These are phyloP conservation scores for Stigmatopora argus DNA, from an alignment of 2,113 vertebrate genomes.

Conservation along the genomic window DNA sequence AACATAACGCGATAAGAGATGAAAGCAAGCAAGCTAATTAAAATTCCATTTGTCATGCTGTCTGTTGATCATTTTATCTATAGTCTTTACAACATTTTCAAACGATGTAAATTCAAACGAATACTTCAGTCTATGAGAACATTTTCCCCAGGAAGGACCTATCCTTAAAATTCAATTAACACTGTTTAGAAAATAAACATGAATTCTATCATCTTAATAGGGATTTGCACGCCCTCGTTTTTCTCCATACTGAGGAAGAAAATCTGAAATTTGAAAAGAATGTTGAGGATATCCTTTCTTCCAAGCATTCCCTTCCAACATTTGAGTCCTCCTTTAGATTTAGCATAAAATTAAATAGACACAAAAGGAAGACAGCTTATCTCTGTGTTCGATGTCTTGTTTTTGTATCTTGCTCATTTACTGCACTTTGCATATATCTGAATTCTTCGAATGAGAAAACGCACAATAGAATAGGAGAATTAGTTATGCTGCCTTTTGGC, in stretches of 20 bases:
- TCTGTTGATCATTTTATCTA: constrained; percentile 92
- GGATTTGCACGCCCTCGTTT: constrained; percentile 57
- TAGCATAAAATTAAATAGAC: constrained; percentile 49
- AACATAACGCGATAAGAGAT: constrained; percentile 85
- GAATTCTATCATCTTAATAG: constrained; percentile 64
- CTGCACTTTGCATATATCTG: constrained; percentile 51
- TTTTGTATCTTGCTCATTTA: constrained; percentile 27
- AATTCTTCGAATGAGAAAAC: constrained; percentile 27
- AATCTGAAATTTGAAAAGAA: constrained; percentile 49
- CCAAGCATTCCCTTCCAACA: constrained; percentile 34
- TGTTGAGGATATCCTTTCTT: constrained; percentile 48
- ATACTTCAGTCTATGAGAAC: constrained; percentile 75
- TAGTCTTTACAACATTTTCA: constrained; percentile 79
- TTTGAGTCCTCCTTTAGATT: constrained; percentile 38
- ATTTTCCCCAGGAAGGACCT: constrained; percentile 40
- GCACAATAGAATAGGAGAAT: constrained; percentile 6
- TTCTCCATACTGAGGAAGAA: constrained; percentile 24
- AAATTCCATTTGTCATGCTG: constrained; percentile 94
- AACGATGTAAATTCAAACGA: constrained; percentile 86
- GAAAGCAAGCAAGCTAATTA: constrained; percentile 87
- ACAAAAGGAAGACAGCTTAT: constrained; percentile 45
- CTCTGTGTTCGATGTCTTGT: constrained; percentile 34
- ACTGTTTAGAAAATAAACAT: constrained; percentile 59
- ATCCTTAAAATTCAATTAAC: constrained; percentile 71
- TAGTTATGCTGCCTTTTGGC: constrained; percentile 28